Evolutionary conservation across 2,888 invertebrate species (phyloP).

Genomic region (Microlaimidae sp.): DNA sequence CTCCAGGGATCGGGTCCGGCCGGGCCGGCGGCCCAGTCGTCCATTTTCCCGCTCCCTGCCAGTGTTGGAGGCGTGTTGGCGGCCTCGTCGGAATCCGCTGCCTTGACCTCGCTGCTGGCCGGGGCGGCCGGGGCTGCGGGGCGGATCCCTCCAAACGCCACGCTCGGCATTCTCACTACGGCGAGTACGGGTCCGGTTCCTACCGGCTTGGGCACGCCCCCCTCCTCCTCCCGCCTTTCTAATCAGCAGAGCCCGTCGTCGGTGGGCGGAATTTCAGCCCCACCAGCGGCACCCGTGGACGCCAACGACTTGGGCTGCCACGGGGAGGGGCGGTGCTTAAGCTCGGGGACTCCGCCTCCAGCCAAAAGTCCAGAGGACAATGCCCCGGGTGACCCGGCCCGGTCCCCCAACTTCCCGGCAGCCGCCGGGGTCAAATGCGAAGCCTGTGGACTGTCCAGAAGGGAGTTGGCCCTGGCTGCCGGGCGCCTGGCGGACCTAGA

Average conservation of each 20-base stretch:
- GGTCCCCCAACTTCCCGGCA: background rate
- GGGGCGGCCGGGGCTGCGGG: background rate
- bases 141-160: background rate
- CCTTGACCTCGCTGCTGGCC: background rate
- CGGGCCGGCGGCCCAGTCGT: background rate
- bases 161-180: background rate
- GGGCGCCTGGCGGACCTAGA: slow-evolving; percentile 19
- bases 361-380: no score
- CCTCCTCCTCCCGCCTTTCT: background rate
- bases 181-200: background rate
- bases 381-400: no score
- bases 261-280: background rate
- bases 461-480: slow-evolving; percentile 16
- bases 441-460: slow-evolving; percentile 14
- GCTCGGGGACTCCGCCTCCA: background rate
- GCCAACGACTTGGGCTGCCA: background rate
- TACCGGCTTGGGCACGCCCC: background rate
- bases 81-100: background rate
- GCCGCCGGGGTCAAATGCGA: background rate
- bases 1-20: background rate
- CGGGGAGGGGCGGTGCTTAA: background rate
- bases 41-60: no score
- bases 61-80: background rate
- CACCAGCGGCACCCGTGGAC: background rate
- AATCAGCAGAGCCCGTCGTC: background rate